A percentile compares a stretch with the other conserved stretches of the same genome.
phyloP scores from a whole-genome alignment of 2,888 invertebrate genomes.

The Drosophila anceps region DNA sequence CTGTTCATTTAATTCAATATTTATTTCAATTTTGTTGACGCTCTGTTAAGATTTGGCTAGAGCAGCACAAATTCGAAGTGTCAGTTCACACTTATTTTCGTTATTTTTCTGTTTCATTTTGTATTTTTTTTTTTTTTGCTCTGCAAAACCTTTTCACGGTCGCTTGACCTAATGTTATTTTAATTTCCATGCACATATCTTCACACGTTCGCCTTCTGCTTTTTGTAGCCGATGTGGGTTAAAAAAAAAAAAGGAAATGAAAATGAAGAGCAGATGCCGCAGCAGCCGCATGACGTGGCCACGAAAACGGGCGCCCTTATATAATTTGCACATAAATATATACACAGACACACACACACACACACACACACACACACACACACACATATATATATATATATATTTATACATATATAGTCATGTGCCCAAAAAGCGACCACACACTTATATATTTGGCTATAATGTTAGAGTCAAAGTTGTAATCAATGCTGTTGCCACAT shows the following conservation, averaged over 20 bases:
- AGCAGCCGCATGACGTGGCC: slow-evolving; percentile 47
- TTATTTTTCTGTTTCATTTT: slow-evolving; percentile 1
- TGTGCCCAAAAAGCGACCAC: slow-evolving; percentile 16
- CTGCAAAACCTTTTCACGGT: slow-evolving; percentile 54
- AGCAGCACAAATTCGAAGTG: slow-evolving; percentile 12
- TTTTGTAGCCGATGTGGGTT: neutral
- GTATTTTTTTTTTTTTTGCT: neutral
- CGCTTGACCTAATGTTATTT: slow-evolving; percentile 67
- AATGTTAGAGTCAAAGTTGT: slow-evolving; percentile 23
- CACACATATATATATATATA: neutral
- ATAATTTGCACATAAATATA: slow-evolving; percentile 24
- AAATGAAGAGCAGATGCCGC: slow-evolving; percentile 30
- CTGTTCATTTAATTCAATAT: slow-evolving; percentile 8
- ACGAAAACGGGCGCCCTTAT: slow-evolving; percentile 38
- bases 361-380: too few species aligned
- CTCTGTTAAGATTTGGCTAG: slow-evolving; percentile 9
- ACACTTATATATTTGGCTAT: slow-evolving; percentile 44
- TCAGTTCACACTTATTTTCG: neutral
- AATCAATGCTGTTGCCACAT: slow-evolving; percentile 47
- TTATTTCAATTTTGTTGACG: neutral
- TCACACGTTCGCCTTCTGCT: slow-evolving; percentile 38
- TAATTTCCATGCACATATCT: slow-evolving; percentile 56
- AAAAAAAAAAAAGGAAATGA: neutral
- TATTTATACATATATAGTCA: neutral
- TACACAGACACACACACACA: too few species aligned